A percentile compares a stretch with the other conserved stretches of the same genome.
Evolutionary conservation across 2,888 invertebrate species (phyloP).

Genomic region (Heteromyza rotundicornis): DNA sequence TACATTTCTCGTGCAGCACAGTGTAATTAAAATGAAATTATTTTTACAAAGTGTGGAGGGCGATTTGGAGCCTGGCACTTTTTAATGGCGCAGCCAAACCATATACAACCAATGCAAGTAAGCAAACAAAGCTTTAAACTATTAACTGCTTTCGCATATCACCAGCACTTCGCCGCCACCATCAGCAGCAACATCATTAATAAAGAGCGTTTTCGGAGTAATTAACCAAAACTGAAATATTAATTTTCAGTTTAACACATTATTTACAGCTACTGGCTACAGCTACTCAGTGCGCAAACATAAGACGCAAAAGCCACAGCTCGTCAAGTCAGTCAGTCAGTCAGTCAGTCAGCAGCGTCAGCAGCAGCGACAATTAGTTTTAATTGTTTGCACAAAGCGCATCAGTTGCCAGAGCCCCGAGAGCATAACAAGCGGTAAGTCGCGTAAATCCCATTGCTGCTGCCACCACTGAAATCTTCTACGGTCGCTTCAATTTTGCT

Average conservation of each 20-base stretch:
- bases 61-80: too few species aligned
- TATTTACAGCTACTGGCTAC: neutral
- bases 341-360: neutral
- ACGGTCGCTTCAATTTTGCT: neutral
- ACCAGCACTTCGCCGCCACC: too few species aligned
- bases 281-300: neutral
- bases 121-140: too few species aligned
- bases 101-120: too few species aligned
- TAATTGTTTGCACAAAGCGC: neutral
- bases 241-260: conserved; percentile 1
- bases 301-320: neutral
- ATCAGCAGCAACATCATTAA: neutral
- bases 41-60: too few species aligned
- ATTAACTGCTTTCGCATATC: too few species aligned
- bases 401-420: too few species aligned
- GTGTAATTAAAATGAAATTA: too few species aligned
- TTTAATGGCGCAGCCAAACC: too few species aligned
- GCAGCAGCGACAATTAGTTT: neutral
- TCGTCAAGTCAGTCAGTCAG: neutral
- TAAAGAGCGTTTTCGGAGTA: neutral
- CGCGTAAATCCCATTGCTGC: neutral
- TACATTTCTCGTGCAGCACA: too few species aligned
- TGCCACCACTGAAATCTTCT: neutral
- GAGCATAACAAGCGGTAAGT: neutral
- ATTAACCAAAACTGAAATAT: neutral